phyloP scores from a whole-genome alignment of 2,797 vertebrate species.

The Poeciliopsis paucimaculata region DNA sequence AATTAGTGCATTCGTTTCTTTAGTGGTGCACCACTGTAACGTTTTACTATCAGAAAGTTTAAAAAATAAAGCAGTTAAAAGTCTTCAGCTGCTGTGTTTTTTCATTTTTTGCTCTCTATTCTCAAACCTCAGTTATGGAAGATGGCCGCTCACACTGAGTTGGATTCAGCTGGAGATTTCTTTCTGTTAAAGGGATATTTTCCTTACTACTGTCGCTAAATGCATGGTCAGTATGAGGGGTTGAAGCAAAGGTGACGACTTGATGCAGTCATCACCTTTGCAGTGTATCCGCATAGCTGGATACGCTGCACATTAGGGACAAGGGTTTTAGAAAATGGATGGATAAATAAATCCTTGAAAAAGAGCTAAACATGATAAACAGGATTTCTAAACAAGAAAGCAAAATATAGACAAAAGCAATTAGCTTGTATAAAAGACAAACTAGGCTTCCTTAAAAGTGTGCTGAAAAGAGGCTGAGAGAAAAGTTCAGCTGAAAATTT shows the following conservation, averaged over 20 bases:
- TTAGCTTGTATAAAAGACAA: background rate
- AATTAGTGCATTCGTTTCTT: background rate
- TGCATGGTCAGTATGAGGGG: background rate
- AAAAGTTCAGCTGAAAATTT: slow-evolving; percentile 11
- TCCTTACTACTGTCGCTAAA: background rate
- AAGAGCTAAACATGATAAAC: background rate
- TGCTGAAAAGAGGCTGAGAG: background rate
- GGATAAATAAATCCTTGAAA: background rate
- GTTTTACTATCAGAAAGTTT: background rate
- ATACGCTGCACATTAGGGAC: background rate
- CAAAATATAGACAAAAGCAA: background rate
- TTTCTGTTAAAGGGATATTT: background rate
- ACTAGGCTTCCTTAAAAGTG: background rate
- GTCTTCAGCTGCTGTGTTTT: too few relatives aligned
- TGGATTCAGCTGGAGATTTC: background rate
- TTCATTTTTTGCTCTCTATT: background rate
- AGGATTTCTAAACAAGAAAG: background rate
- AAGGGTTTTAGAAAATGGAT: too few relatives aligned
- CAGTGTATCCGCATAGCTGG: background rate
- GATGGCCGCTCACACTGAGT: background rate
- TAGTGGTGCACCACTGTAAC: background rate
- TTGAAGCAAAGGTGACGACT: background rate
- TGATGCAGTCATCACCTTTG: background rate
- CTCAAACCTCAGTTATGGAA: background rate
- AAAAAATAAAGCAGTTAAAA: background rate